Conservation (phyloP, 2,888 invertebrate species). For the Pediacus dermestoides region DNA sequence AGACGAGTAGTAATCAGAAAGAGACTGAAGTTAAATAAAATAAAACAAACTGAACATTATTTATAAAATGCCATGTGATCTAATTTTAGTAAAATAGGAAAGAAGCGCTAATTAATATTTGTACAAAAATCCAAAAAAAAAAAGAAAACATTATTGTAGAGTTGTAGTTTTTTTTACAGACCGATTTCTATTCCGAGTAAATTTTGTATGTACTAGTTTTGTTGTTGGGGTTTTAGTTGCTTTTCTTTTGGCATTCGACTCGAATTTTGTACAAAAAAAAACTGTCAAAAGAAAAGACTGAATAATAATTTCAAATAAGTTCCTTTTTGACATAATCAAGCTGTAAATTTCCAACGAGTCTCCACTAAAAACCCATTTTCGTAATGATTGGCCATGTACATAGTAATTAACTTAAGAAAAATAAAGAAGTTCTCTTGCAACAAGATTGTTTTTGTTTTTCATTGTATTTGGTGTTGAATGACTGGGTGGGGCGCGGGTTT, state of each 20-base stretch:
- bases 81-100: no score
- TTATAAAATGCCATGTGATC: no score
- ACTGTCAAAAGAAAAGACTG: conserved; percentile 24
- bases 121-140: no score
- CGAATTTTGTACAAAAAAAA: conserved; percentile 15
- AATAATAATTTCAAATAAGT: conserved; percentile 11
- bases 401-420: conserved; percentile 27
- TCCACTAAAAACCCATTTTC: background rate
- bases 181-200: conserved; percentile 33
- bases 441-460: conserved; percentile 42
- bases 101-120: no score
- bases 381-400: conserved; percentile 33
- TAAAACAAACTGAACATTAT: no score
- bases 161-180: conserved; percentile 47
- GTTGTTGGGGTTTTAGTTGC: conserved; percentile 12
- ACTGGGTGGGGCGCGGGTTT: conserved; percentile 54
- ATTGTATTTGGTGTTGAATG: no score
- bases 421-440: conserved; percentile 53
- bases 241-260: conserved; percentile 23
- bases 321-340: no score
- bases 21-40: no score
- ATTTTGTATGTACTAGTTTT: conserved; percentile 38
- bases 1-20: no score
- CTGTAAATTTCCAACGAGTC: background rate
- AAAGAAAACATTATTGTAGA: conserved; percentile 33